Conservation (phyloP, 2,113 vertebrate species). For the Megalops atlanticus region DNA sequence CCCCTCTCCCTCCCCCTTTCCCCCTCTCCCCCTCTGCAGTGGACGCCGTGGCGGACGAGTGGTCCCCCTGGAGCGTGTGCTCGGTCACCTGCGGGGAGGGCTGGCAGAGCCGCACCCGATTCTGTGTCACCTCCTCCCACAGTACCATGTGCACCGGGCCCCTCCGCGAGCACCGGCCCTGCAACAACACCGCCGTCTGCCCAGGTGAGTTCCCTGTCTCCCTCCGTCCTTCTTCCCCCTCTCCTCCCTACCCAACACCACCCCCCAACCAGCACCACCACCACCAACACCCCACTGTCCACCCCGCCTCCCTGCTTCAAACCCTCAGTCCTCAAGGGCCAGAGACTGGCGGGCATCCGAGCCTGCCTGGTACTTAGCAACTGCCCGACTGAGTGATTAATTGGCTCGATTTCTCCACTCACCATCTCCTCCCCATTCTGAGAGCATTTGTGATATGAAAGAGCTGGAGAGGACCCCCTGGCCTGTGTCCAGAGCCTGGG, state of each 20-base stretch:
- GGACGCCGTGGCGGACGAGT: constrained; percentile 84
- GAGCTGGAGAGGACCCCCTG: background rate
- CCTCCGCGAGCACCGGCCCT: constrained; percentile 88
- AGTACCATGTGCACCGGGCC: constrained; percentile 89
- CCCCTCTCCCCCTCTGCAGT: constrained; percentile 45
- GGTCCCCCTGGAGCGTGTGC: constrained; percentile 93
- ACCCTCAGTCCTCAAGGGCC: background rate
- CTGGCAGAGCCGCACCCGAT: constrained; percentile 87
- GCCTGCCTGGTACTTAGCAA: background rate
- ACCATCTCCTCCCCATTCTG: background rate
- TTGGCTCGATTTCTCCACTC: background rate
- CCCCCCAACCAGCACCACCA: background rate
- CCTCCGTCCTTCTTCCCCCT: background rate
- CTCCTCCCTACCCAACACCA: background rate
- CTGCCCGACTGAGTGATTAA: background rate
- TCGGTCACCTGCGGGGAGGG: constrained; percentile 92
- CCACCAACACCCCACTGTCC: background rate
- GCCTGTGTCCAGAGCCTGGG: background rate
- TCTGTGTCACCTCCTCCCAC: constrained; percentile 88
- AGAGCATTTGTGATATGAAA: background rate
- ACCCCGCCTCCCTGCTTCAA: background rate
- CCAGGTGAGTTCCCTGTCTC: constrained; percentile 74
- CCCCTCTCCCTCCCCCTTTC: background rate
- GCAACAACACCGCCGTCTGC: constrained; percentile 91
- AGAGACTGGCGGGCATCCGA: background rate